These are phyloP conservation scores for Heliconius aoede DNA, from an alignment of 2,888 invertebrate genomes.

Conservation along the genomic window DNA sequence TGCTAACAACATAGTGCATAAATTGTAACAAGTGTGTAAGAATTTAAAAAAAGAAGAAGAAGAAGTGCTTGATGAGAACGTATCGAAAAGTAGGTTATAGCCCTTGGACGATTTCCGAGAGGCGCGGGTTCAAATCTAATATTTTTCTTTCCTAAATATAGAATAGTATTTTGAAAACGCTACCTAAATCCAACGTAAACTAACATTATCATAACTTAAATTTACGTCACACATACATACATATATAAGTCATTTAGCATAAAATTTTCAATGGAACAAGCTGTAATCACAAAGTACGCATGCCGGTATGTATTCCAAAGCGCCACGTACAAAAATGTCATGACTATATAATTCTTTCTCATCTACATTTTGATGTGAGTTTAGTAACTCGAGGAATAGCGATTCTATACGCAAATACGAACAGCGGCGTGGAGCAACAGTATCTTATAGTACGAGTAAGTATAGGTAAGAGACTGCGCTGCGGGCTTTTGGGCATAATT, in stretches of 20 bases:
- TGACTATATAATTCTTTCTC: conserved; percentile 54
- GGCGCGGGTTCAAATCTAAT: too few relatives aligned
- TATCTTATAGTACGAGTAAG: too few relatives aligned
- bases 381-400: conserved; percentile 55
- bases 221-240: background rate
- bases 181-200: background rate
- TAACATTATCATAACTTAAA: background rate
- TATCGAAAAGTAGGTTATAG: too few relatives aligned
- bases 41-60: too few relatives aligned
- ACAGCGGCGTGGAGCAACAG: conserved; percentile 36
- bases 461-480: conserved; percentile 25
- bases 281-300: conserved; percentile 44
- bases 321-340: conserved; percentile 52
- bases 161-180: background rate
- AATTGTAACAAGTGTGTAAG: too few relatives aligned
- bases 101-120: too few relatives aligned
- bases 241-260: conserved; percentile 28
- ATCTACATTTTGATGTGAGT: conserved; percentile 57
- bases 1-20: too few relatives aligned
- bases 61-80: too few relatives aligned
- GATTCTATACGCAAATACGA: conserved; percentile 54
- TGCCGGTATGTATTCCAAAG: conserved; percentile 42
- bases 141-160: background rate
- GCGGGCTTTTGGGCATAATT: conserved; percentile 42
- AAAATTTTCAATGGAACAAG: conserved; percentile 42